These are phyloP conservation scores for Limulus polyphemus DNA, from an alignment of 2,888 invertebrate species.

Conservation along the genomic window DNA sequence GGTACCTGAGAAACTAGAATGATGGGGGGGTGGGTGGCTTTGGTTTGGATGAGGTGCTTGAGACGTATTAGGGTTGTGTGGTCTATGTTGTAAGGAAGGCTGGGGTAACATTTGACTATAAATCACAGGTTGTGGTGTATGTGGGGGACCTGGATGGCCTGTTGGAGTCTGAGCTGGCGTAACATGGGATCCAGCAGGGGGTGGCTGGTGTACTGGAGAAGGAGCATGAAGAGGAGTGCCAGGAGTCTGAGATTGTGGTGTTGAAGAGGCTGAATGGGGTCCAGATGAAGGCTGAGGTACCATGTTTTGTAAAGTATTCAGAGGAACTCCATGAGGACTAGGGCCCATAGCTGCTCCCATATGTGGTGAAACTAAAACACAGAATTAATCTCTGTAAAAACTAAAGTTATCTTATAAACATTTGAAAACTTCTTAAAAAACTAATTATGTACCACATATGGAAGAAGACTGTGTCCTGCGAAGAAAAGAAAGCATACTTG, in stretches of 20 bases:
- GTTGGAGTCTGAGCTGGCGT: conserved; percentile 18
- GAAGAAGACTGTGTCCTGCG: too few relatives aligned
- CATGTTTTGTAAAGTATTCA: neutral
- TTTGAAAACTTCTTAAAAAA: too few relatives aligned
- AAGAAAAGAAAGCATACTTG: too few relatives aligned
- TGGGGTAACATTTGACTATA: conserved; percentile 17
- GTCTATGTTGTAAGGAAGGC: conserved; percentile 1
- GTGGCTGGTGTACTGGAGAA: conserved; percentile 21
- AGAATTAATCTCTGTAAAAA: too few relatives aligned
- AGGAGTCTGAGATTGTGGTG: conserved; percentile 21
- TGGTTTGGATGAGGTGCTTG: conserved; percentile 11
- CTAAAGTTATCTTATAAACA: too few relatives aligned
- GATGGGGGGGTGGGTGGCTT: conserved; percentile 12
- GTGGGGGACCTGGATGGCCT: conserved; percentile 16
- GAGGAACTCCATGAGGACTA: conserved; percentile 8
- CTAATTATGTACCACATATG: too few relatives aligned
- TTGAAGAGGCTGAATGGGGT: conserved; percentile 18
- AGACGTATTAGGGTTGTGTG: neutral
- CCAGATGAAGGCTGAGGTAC: conserved; percentile 17
- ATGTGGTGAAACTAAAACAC: too few relatives aligned
- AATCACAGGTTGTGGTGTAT: conserved; percentile 20
- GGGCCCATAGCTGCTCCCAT: neutral
- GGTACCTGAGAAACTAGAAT: conserved; percentile 9
- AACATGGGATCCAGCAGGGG: conserved; percentile 3
- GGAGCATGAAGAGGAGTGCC: conserved; percentile 15